Evolutionary conservation across 2,888 invertebrate genomes (phyloP), one percentile per base, ranked within the genome.

Genomic region (Microchrysa polita): DNA sequence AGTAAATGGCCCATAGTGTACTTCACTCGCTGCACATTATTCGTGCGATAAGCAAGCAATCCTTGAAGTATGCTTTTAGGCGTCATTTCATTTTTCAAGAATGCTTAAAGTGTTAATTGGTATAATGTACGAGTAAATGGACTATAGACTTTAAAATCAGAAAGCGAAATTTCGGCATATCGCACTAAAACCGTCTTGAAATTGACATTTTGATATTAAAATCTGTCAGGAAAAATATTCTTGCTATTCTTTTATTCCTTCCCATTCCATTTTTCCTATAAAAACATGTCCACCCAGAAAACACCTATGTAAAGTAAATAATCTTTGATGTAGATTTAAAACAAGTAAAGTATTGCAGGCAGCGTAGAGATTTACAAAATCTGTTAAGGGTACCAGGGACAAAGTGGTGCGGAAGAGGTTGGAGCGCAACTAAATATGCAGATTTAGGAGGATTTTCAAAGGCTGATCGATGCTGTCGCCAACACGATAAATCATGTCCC

Each of bases 401-500:
- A 1, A 92, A 93, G 81, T 95, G 95, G 95, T 95, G 95, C 84
- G 95, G 95, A 34, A 91, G 92, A 80, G 95, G 95, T 7, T 91
- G 90, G 81, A 88, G 91, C 0, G 94, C 94, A 0, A 88, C 89
- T 52, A 89, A 90, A 78, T 93, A 92, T 83, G 90, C 91, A 34
- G 91, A 94, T 79, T 88, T 95, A 42, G 95, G 94, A 7, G 91
- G 92, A 48, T 92, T 93, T 82, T 89, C 91, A 55, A 88, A 89
- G 72, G 92, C 94, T 14, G 95, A 95, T 81, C 86, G 89, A 79
- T 95, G 95, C 84, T 95, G 95, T 84, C 86, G 95, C 57, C 88
- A 89, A 77, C 95, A 96, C 85, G 95, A 96, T 82, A 77, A 77
- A 74, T 87, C 90, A 53, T 96, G 95, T 82, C 93, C 93, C 0